Percentiles rank a stretch among this genome's conserved stretches.
Conservation (phyloP, 1,140 invertebrate species). For the Scaptomyza graminum region DNA sequence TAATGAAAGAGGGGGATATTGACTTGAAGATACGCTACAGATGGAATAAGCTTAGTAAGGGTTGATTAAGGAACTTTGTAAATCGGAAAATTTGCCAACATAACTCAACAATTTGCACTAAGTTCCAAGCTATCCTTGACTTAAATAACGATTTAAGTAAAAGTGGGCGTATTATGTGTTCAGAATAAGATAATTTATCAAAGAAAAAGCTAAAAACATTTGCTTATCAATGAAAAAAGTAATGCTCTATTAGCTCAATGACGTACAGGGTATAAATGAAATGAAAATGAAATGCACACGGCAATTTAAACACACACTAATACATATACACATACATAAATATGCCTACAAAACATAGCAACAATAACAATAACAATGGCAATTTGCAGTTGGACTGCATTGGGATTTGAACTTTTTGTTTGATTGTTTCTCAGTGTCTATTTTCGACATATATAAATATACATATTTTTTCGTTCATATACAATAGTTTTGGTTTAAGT, state of each 20-base stretch:
- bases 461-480: constrained; percentile 20
- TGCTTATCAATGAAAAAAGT: not conserved
- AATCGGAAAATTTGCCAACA: too few species aligned
- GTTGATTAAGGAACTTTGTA: too few species aligned
- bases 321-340: constrained; percentile 29
- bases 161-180: too few species aligned
- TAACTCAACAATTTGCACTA: too few species aligned
- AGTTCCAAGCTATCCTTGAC: too few species aligned
- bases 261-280: constrained; percentile 20
- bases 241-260: not conserved
- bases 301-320: constrained; percentile 31
- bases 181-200: too few species aligned
- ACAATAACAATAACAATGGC: constrained; percentile 17
- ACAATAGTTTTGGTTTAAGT: constrained; percentile 5
- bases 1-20: not conserved
- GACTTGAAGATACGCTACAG: constrained; percentile 34
- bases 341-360: not conserved
- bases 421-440: constrained; percentile 43
- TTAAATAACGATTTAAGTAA: too few species aligned
- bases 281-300: constrained; percentile 55
- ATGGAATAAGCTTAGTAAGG: too few species aligned
- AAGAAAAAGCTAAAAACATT: too few species aligned
- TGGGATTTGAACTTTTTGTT: constrained; percentile 52
- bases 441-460: not conserved
- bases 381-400: constrained; percentile 47